Base-by-base conservation (phyloP, 2,797 vertebrate genomes). In the Pipistrellus pipistrellus region DNA sequence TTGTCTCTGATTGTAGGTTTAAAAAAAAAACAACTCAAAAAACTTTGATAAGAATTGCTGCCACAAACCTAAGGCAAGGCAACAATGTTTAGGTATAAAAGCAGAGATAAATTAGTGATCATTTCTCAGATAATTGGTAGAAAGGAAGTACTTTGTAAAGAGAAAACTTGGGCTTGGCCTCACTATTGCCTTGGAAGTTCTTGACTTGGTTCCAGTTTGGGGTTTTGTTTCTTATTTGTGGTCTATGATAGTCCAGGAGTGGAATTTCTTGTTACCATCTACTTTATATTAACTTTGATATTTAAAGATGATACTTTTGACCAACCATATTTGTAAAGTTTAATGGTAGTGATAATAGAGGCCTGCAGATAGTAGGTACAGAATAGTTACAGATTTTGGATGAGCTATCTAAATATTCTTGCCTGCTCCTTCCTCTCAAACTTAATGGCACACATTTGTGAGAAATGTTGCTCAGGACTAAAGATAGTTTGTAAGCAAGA, bases 111-210 rank as follows among this genome's bases (percentile, higher is more conserved):
- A 55, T 66, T 44, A 71, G 38, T 35, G 23, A 8, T 51, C 13
- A 55, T 80, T 81, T 85, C 73, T 80, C 46, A 76, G 78, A 57
- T 91, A 82, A 93, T 76, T 41, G 77, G 32, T 66, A 55, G 72
- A 80, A 89, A 90, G 64, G 23, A 89, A 88, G 8, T 72, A 51
- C 5, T 13, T 68, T 75, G 11, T 55, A 75, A 92, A 57, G 68
- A 38, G 48, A 85, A 92, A 62, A 25, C 44, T 62, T 78, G n/a
- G 25, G 32, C 18, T 27, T 89, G 18, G 71, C 18, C 62, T 88
- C 48, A 89, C 44, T 75, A 73, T 6, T 85, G 35, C 27, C 77
- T 71, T 92, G 21, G 38, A 88, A 88, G 3, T 72, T 71, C 35
- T 80, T 90, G 25, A 44, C 11, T 27, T 66, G 23, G 51, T 92